Evolutionary conservation across 2,797 vertebrate genomes (phyloP), one percentile per base, ranked within the genome.

Genomic region (Mormyrus hasselquistii): DNA sequence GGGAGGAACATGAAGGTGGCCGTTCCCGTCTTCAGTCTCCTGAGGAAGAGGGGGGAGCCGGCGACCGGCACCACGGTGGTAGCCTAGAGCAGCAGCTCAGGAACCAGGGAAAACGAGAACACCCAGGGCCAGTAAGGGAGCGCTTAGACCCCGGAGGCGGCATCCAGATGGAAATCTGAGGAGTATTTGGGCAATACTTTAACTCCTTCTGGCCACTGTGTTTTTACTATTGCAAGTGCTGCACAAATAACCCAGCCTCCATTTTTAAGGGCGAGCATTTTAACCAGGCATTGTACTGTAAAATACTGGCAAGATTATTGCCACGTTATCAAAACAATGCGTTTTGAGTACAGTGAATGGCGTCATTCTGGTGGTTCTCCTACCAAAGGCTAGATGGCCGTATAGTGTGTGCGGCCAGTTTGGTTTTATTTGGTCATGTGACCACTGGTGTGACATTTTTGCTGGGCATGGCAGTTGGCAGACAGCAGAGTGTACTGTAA

Each of bases 1-100:
- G 97, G 96, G 91, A 97, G 95, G 94, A 98, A 97, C 94, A 97
- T 96, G 95, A 96, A 93, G 91, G 90, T 38, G 57, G 90, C 92
- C 55, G 90, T 82, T n/a, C 93, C 95, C 41, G 90, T 94, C 53
- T 93, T 92, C 88, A 95, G 94, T 89, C 95, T 93, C 82, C 90
- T 91, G 73, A 94, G 94, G 92, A 94, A 92, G 92, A 92, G 92
- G 76, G 93, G 92, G 53, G 95, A 96, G 73, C 86, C 89, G n/a
- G 22, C 92, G 57, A 93, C 52, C 89, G 91, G 89, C 90, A 91
- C 91, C 86, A 89, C 86, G 88, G 91, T 53, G 88, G 92, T 91
- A 91, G 91, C 88, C 41, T 92, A 76, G 94, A 94, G 89, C 44
- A 90, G 79, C 57, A 50, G 57, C 86, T 59, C 55, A 65, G 90